phyloP scores from a whole-genome alignment of 1,140 invertebrate genomes.

The Drosophila navojoa region DNA sequence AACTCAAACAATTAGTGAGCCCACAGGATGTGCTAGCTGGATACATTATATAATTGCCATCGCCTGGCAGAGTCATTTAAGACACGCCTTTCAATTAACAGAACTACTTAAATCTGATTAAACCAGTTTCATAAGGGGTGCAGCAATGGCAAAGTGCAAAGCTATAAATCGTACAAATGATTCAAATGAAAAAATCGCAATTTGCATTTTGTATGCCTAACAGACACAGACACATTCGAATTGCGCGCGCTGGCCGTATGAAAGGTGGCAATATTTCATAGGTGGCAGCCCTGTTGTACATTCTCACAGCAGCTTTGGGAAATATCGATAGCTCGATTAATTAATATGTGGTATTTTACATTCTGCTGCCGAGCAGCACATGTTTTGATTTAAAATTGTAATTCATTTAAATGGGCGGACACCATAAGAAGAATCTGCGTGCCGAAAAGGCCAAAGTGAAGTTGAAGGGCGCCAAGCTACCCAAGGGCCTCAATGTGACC shows the following conservation, averaged over 20 bases:
- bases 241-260: not conserved
- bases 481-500: conserved; percentile 93
- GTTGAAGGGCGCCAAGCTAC: conserved; percentile 89
- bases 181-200: not conserved
- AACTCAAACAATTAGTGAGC: conserved; percentile 28
- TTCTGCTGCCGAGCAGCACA: conserved; percentile 21
- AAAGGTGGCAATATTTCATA: not conserved
- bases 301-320: not conserved
- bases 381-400: conserved; percentile 32
- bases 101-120: conserved; percentile 21
- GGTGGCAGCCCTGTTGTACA: not conserved
- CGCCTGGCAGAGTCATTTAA: conserved; percentile 8
- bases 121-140: conserved; percentile 1
- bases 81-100: conserved; percentile 33
- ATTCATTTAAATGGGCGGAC: conserved; percentile 75
- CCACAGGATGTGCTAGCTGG: conserved; percentile 31
- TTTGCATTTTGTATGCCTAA: not conserved
- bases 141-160: conserved; percentile 1
- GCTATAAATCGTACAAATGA: not conserved
- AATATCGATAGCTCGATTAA: conserved; percentile 15
- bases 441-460: conserved; percentile 92
- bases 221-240: not conserved
- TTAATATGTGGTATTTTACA: not conserved
- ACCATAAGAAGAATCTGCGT: conserved; percentile 89
- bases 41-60: conserved; percentile 30